Evolutionary conservation across 2,888 invertebrate genomes (phyloP).

Genomic region (Microchrysa polita): DNA sequence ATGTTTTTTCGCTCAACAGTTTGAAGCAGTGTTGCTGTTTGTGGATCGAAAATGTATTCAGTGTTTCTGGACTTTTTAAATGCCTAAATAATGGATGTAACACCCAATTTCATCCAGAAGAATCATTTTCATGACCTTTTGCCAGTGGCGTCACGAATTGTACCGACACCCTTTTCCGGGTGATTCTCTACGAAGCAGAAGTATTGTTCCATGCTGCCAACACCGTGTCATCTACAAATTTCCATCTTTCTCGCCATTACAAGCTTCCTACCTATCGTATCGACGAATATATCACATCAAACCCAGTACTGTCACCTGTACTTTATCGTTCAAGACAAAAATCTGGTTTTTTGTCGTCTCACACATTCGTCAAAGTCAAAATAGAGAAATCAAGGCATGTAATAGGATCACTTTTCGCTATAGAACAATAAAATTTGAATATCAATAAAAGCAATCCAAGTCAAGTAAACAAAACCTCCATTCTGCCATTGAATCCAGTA

Average conservation of each 20-base stretch:
- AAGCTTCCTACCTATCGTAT: no score
- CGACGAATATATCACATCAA: neutral
- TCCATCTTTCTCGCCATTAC: no score
- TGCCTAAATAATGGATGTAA: no score
- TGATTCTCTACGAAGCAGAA: no score
- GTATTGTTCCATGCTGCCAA: no score
- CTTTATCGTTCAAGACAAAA: conserved; percentile 33
- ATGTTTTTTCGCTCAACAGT: neutral
- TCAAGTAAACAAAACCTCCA: conserved; percentile 8
- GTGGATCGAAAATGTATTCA: no score
- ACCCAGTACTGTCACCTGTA: conserved; percentile 28
- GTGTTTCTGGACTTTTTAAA: no score
- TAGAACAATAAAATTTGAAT: conserved; percentile 39
- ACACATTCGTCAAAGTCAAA: conserved; percentile 64
- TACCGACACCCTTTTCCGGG: no score
- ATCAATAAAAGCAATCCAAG: conserved; percentile 19
- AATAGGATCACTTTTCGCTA: conserved; percentile 40
- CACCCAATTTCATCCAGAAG: no score
- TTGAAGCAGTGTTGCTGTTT: neutral
- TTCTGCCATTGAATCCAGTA: neutral
- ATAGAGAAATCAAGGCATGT: conserved; percentile 57
- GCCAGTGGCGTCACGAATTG: no score
- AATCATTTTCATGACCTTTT: no score
- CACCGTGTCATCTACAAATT: no score
- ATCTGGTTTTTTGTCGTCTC: conserved; percentile 48